Conservation (phyloP, 2,113 vertebrate species). For the Xenus cinereus region DNA sequence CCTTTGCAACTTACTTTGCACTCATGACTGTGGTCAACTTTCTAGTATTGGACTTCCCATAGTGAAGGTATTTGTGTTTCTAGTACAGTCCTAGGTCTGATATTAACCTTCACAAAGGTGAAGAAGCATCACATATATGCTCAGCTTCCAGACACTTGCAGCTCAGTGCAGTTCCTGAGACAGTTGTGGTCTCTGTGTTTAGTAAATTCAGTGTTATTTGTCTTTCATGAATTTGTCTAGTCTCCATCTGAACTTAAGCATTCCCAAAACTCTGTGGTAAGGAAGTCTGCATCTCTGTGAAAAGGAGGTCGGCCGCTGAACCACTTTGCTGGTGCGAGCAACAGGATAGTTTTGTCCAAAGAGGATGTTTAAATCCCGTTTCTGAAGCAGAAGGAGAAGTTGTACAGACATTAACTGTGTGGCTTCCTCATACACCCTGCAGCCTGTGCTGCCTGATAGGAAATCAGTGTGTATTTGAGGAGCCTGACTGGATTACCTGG, state of each 20-base stretch:
- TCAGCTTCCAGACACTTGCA: neutral
- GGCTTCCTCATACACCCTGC: neutral
- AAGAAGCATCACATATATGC: neutral
- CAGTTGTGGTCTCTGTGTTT: neutral
- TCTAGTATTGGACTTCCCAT: neutral
- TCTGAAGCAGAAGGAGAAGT: neutral
- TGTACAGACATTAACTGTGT: neutral
- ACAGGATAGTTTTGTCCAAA: neutral
- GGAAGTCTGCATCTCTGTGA: neutral
- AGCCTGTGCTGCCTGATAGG: neutral
- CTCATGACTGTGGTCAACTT: rapidly evolving
- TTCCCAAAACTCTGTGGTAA: neutral
- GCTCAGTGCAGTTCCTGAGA: neutral
- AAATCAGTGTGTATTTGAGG: neutral
- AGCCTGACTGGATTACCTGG: neutral
- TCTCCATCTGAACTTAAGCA: neutral
- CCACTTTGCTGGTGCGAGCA: neutral
- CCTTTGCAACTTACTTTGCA: neutral
- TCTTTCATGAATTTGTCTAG: neutral
- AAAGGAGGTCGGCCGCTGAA: neutral
- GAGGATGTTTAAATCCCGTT: neutral
- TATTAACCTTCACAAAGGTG: neutral
- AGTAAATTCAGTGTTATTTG: neutral
- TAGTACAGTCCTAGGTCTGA: neutral
- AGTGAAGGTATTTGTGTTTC: neutral